These are phyloP conservation scores for Sebastolobus altivelis DNA, from an alignment of 2,797 vertebrate species.

Conservation along the genomic window DNA sequence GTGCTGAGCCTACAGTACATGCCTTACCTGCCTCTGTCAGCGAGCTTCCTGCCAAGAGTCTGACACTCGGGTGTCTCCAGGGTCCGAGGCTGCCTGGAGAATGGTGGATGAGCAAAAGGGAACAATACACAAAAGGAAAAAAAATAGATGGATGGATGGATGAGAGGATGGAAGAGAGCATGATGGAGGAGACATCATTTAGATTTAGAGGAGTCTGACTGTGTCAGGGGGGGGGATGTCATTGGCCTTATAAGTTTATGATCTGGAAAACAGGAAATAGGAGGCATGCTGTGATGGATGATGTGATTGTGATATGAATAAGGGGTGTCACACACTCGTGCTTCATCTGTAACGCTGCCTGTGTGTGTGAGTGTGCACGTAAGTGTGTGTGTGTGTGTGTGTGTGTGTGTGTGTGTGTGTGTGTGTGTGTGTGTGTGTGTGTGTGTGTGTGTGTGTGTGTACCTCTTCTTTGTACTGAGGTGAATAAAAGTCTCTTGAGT, in stretches of 20 bases:
- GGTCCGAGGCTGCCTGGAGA: slow-evolving; percentile 93
- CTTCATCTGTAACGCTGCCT: slow-evolving; percentile 45
- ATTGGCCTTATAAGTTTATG: slow-evolving; percentile 67
- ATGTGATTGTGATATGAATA: slow-evolving; percentile 53
- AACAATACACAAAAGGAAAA: slow-evolving; percentile 72
- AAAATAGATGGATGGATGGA: slow-evolving; percentile 47
- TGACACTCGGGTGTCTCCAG: slow-evolving; percentile 93
- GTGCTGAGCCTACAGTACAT: slow-evolving; percentile 65
- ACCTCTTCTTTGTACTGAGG: slow-evolving; percentile 86
- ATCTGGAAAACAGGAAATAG: slow-evolving; percentile 66
- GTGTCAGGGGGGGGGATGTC: slow-evolving; percentile 34
- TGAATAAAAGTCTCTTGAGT: slow-evolving; percentile 87
- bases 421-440: slow-evolving; percentile 13
- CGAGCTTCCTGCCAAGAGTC: slow-evolving; percentile 90
- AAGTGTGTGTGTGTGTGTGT: slow-evolving; percentile 22
- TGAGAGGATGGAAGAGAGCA: slow-evolving; percentile 59
- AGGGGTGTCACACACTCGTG: slow-evolving; percentile 52
- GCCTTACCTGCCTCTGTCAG: slow-evolving; percentile 95
- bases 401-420: slow-evolving; percentile 80
- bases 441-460: slow-evolving; percentile 69
- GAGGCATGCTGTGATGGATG: slow-evolving; percentile 65
- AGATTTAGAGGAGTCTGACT: slow-evolving; percentile 50
- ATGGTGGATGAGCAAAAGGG: slow-evolving; percentile 86
- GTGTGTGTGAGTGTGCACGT: neutral
- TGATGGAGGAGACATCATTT: slow-evolving; percentile 65